Base-by-base conservation (phyloP, 2,888 invertebrate genomes). In the Rhamnusium bicolor region DNA sequence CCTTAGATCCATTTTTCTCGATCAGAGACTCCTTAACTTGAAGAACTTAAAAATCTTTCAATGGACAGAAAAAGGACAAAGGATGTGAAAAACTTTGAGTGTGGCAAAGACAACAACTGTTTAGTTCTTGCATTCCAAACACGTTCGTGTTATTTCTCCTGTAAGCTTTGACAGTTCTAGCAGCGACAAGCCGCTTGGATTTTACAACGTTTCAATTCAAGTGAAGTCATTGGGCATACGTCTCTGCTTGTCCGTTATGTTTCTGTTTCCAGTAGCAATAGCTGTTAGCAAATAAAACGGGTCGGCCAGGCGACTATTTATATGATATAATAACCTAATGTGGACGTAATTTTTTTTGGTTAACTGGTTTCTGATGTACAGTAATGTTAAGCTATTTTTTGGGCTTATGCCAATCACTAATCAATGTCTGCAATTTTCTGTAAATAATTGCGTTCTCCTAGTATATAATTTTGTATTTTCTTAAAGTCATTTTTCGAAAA, bases 261-360 rank as follows among this genome's bases (percentile, higher is more conserved):
- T 82, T 81, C 79, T 81, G 81, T 84, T 84, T 84, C 84, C 85
- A 85, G 85, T 85, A 85, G 85, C 85, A 84, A 83, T 83, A 84
- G 84, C 84, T 85, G 82, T 85, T 85, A 84, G 84, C 85, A 82
- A 85, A 85, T 84, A 84, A 85, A 84, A 84, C 83, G 78, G 81
- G 84, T 84, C 75, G 83, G 75, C 82, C 85, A 83, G 79, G 79
- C 74, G 76, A 80, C 73, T 79, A 77, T 80, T 79, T 71, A 69
- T 72, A 67, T 72, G 72, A 71, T 69, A 72, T 73, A 73, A 63
- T 67, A 73, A 70, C 73, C 72, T 51, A 69, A 73, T 67, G 73
- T 71, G 68, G 69, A 56, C 72, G 72, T 66, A 61, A 72, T 69
- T 75, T 74, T n/a, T 75, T 77, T 72, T 78, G 81, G 74, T 32